These are phyloP conservation scores for Drosophila paucipuncta DNA, from an alignment of 2,888 invertebrate species.

Conservation along the genomic window DNA sequence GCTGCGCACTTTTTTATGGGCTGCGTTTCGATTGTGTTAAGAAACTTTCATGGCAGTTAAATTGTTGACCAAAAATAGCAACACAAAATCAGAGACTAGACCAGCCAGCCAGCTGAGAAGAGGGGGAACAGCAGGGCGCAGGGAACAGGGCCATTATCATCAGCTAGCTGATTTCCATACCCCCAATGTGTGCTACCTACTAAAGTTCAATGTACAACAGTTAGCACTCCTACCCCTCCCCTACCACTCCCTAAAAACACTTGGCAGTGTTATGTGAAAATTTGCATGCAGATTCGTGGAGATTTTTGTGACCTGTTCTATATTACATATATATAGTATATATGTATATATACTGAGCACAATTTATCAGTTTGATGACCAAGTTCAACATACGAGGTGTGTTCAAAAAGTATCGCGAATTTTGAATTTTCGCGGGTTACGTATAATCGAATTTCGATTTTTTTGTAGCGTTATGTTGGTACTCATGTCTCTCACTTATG, in stretches of 20 bases:
- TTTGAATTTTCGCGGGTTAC: no score
- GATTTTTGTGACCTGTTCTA: slow-evolving; percentile 8
- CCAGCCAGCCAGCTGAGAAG: neutral
- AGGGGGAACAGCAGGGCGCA: neutral
- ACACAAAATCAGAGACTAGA: slow-evolving; percentile 4
- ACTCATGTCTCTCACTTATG: no score
- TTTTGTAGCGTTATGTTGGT: no score
- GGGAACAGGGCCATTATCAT: neutral
- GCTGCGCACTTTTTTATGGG: slow-evolving; percentile 46
- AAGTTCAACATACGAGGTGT: slow-evolving; percentile 32
- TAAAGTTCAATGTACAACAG: slow-evolving; percentile 70
- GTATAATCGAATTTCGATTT: no score
- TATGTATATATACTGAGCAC: neutral
- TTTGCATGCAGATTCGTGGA: slow-evolving; percentile 48
- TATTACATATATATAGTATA: neutral
- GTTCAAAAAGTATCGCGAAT: no score
- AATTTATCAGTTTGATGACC: slow-evolving; percentile 39
- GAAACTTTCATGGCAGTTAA: slow-evolving; percentile 58
- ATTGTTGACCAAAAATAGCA: slow-evolving; percentile 53
- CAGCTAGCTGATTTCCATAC: neutral
- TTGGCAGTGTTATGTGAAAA: slow-evolving; percentile 64
- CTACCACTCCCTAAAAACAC: neutral
- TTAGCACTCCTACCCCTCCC: no score
- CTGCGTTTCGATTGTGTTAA: slow-evolving; percentile 51
- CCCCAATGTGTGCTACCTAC: neutral